Evolutionary conservation across 2,797 vertebrate genomes (phyloP).

Genomic region (Pipistrellus pipistrellus): DNA sequence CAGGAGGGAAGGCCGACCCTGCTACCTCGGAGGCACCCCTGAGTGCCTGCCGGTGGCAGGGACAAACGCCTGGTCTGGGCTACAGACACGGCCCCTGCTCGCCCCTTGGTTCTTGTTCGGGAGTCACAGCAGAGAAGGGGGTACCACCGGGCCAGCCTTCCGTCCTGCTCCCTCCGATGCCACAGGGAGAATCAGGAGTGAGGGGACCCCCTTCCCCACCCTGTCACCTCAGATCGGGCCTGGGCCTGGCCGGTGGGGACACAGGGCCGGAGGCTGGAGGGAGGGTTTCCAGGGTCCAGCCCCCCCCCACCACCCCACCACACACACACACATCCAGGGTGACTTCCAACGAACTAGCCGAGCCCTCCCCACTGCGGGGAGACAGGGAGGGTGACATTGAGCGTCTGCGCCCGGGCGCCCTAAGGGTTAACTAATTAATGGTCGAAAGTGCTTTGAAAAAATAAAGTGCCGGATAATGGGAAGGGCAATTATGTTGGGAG

Average conservation of each 20-base stretch:
- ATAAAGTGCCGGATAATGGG: constrained; percentile 86
- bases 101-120: background rate
- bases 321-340: constrained; percentile 34
- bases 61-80: background rate
- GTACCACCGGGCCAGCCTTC: fast-evolving
- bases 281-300: constrained; percentile 17
- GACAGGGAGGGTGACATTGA: constrained; percentile 85
- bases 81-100: background rate
- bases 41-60: background rate
- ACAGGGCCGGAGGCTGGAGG: background rate
- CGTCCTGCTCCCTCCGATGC: background rate
- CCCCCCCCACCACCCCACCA: background rate
- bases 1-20: background rate
- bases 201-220: background rate
- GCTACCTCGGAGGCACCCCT: background rate
- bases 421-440: constrained; percentile 87
- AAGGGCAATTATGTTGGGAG: constrained; percentile 86
- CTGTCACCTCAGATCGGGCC: background rate
- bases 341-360: constrained; percentile 67
- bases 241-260: background rate
- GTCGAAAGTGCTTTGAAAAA: constrained; percentile 86
- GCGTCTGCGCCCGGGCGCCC: constrained; percentile 76
- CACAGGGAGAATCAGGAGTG: background rate
- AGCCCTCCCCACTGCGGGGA: constrained; percentile 63
- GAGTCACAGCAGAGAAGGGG: background rate